phyloP scores from a whole-genome alignment of 1,140 invertebrate genomes.

The Bombus cullumanus region DNA sequence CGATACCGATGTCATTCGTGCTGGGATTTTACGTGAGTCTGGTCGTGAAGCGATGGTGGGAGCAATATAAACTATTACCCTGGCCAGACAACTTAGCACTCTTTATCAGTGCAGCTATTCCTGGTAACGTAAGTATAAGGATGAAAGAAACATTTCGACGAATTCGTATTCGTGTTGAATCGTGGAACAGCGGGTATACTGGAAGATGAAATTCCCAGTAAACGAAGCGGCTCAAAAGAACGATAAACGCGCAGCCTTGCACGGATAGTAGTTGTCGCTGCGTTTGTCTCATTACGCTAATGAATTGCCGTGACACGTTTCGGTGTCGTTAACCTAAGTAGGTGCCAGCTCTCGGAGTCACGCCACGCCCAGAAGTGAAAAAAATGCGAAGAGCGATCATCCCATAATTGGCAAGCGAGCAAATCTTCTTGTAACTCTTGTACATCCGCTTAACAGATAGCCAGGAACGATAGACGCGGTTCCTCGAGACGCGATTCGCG shows the following conservation, averaged over 20 bases:
- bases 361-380: conserved; percentile 63
- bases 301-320: conserved; percentile 80
- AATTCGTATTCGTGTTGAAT: background rate
- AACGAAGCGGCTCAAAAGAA: conserved; percentile 11
- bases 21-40: conserved; percentile 96
- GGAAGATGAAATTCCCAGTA: conserved; percentile 17
- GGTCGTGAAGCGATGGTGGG: conserved; percentile 96
- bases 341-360: conserved; percentile 64
- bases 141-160: background rate
- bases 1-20: conserved; percentile 96
- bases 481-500: background rate
- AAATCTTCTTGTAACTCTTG: conserved; percentile 30
- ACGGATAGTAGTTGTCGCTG: conserved; percentile 38
- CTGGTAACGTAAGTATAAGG: conserved; percentile 90
- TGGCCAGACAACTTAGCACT: conserved; percentile 95
- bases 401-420: conserved; percentile 51
- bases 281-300: conserved; percentile 74
- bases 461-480: background rate
- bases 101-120: conserved; percentile 94
- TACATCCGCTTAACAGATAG: background rate
- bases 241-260: conserved; percentile 56
- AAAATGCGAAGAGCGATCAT: conserved; percentile 64
- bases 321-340: conserved; percentile 71
- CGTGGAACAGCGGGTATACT: background rate
- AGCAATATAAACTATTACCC: conserved; percentile 93